Evolutionary conservation across 1,140 invertebrate genomes (phyloP).

Genomic region (Antheraea pernyi): DNA sequence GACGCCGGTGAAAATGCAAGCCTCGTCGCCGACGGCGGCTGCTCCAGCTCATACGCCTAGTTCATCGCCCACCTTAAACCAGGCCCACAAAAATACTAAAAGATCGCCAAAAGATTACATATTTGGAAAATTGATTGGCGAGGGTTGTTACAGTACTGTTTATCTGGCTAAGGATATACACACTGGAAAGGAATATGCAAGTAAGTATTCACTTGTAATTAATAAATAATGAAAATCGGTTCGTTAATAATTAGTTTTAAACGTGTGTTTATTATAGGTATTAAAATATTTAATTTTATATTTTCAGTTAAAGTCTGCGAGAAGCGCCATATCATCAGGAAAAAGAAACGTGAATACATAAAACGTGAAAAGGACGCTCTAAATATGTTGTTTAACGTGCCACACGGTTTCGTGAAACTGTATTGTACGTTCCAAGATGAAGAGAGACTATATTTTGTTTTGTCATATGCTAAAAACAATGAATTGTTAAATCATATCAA

Average conservation of each 20-base stretch:
- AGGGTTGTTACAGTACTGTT: conserved; percentile 98
- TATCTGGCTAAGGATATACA: conserved; percentile 96
- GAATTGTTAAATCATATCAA: conserved; percentile 96
- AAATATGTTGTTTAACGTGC: conserved; percentile 85
- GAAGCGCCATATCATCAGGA: conserved; percentile 94
- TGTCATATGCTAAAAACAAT: conserved; percentile 96
- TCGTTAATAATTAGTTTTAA: not conserved
- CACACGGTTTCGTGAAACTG: conserved; percentile 93
- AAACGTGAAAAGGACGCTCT: conserved; percentile 95
- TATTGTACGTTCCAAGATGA: conserved; percentile 98
- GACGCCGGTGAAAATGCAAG: conserved; percentile 69
- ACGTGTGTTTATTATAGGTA: not conserved
- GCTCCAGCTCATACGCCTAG: conserved; percentile 49
- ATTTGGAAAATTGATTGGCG: conserved; percentile 97
- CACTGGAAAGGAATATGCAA: conserved; percentile 94
- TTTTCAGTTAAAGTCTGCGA: conserved; percentile 97
- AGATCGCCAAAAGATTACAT: conserved; percentile 93
- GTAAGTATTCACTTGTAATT: conserved; percentile 81
- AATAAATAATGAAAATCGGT: not conserved
- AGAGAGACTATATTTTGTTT: conserved; percentile 96
- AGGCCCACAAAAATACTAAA: conserved; percentile 80
- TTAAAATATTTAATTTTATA: conserved; percentile 25
- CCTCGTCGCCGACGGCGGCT: conserved; percentile 47
- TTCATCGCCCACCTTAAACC: conserved; percentile 60
- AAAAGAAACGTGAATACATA: conserved; percentile 96